These are phyloP conservation scores for Toxotes chatareus DNA, from an alignment of 2,113 vertebrate genomes.

Conservation along the genomic window DNA sequence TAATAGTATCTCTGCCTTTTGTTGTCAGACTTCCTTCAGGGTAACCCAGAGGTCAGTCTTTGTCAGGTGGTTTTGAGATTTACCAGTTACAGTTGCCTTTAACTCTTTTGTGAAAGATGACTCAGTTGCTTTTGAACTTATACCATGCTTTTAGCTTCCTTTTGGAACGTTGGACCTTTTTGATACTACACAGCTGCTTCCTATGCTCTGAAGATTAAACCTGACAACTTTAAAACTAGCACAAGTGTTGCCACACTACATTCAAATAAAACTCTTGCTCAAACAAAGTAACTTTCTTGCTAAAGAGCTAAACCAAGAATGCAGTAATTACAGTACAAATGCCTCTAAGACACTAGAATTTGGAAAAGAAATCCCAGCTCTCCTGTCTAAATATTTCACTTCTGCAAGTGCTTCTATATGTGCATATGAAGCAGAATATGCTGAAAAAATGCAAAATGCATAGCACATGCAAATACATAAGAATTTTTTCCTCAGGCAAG, in stretches of 20 bases:
- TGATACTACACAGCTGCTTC: not conserved
- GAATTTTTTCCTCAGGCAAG: constrained; percentile 53
- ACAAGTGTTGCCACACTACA: not conserved
- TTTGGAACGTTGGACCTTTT: not conserved
- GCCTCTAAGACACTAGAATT: constrained; percentile 40
- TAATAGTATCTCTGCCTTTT: constrained; percentile 71
- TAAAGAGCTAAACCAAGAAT: constrained; percentile 44
- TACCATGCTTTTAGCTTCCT: not conserved
- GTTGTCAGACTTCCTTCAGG: constrained; percentile 64
- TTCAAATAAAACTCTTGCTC: constrained; percentile 10
- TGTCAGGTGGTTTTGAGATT: constrained; percentile 71
- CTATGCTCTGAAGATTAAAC: constrained; percentile 16
- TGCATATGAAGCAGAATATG: constrained; percentile 25
- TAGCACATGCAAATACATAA: constrained; percentile 53
- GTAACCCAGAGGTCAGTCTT: constrained; percentile 69
- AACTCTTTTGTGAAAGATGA: constrained; percentile 41
- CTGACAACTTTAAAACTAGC: not conserved
- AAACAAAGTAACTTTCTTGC: constrained; percentile 45
- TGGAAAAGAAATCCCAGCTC: constrained; percentile 20
- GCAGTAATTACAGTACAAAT: constrained; percentile 40
- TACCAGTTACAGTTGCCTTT: constrained; percentile 46
- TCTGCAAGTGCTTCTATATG: constrained; percentile 11
- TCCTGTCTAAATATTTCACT: constrained; percentile 49
- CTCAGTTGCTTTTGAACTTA: constrained; percentile 47
- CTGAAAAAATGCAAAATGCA: constrained; percentile 45